These are phyloP conservation scores for Hyles lineata DNA, from an alignment of 2,888 invertebrate genomes.

Conservation along the genomic window DNA sequence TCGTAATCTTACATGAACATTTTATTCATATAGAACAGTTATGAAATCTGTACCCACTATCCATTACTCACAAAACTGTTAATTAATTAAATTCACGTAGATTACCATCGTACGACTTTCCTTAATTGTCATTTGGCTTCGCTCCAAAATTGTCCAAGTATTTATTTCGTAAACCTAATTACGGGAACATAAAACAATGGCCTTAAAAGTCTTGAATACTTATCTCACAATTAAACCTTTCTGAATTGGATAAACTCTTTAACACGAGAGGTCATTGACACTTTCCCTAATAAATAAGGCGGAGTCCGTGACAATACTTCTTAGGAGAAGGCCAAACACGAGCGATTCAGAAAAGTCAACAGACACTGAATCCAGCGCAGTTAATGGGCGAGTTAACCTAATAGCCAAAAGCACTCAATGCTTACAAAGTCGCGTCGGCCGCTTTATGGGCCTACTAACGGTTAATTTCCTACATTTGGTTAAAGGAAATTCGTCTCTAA, in stretches of 20 bases:
- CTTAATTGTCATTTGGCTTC: conserved; percentile 2
- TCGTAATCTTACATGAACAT: too few relatives aligned
- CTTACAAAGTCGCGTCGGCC: conserved; percentile 79
- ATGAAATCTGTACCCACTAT: background rate
- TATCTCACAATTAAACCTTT: conserved; percentile 23
- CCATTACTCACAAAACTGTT: background rate
- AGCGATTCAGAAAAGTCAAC: conserved; percentile 68
- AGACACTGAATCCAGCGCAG: conserved; percentile 69
- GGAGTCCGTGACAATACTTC: background rate
- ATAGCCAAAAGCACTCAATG: conserved; percentile 84
- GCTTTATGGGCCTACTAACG: conserved; percentile 79
- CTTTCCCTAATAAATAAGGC: background rate
- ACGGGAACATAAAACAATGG: background rate
- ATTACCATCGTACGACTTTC: background rate
- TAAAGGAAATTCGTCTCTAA: conserved; percentile 74
- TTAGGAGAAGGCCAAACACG: conserved; percentile 49
- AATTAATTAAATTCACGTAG: background rate
- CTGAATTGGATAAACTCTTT: background rate
- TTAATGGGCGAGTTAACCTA: conserved; percentile 82
- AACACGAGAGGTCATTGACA: background rate
- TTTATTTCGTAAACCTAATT: conserved; percentile 8
- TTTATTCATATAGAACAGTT: background rate
- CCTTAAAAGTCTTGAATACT: background rate
- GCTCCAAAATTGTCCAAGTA: conserved; percentile 6
- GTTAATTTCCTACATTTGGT: conserved; percentile 80